Base-by-base conservation (phyloP, 2,888 invertebrate genomes). In the Panorpa germanica region DNA sequence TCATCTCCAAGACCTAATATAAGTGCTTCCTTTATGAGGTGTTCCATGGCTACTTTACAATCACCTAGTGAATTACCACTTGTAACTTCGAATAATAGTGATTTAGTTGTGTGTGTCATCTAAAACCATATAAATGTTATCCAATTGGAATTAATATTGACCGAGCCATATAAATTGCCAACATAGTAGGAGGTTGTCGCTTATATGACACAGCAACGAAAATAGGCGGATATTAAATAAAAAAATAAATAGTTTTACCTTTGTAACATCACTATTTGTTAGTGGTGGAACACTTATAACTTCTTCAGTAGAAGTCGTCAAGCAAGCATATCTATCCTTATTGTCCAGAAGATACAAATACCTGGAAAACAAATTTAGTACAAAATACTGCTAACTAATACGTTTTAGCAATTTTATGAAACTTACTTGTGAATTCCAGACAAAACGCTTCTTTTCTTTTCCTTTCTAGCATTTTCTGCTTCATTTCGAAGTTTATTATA, bases 201-300 rank as follows among this genome's bases (percentile, higher is more conserved):
- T 4, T 24, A 12, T 28, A 28, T 25, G n/a, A 10, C 9, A 18
- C n/a, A 28, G 9, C n/a, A 9, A 20, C 6, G 11, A 21, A 22
- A 5, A 5, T 8, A 29, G 4, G 23, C 9, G 7, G 10, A 18
- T 19, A 15, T 20, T 21, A 9, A 9, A 14, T 20, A 20, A 18
- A 29, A 25, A 18, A 28, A 9, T 14, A n/a, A 12, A 30, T 30
- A 9, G 13, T 26, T 38, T 39, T 49, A 77, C 77, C 63, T 83
- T 83, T 2, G 81, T 75, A 36, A 64, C 55, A 30, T 83, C 81
- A 33, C 77, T 71, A 53, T 86, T 85, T 12, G 83, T 83, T 40
- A 86, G 76, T 1, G 86, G 85, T 8, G 85, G 83, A 46, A 86
- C 76, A 22, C 83, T 83, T 42, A 86, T 73, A 3, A 81, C 75